phyloP scores from a whole-genome alignment of 2,888 invertebrate species.

The Leptogaster cylindrica region DNA sequence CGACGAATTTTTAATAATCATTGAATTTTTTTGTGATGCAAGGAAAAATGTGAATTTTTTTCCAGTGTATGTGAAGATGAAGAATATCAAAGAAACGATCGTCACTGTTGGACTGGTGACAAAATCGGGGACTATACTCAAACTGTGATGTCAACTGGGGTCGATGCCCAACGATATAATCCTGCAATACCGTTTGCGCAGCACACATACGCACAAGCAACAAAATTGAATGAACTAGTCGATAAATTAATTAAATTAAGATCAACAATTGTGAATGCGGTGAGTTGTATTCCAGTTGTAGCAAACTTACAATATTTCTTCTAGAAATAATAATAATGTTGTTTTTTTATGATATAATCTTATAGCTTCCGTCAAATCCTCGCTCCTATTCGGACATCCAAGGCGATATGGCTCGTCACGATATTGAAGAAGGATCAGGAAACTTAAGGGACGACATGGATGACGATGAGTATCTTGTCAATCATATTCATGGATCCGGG shows the following conservation, averaged over 20 bases:
- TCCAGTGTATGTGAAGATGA: constrained; percentile 60
- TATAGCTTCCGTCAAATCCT: constrained; percentile 55
- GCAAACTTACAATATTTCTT: background rate
- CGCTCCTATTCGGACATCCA: constrained; percentile 59
- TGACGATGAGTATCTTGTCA: constrained; percentile 56
- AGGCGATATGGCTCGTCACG: constrained; percentile 60
- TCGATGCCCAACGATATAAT: constrained; percentile 60
- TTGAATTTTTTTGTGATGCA: background rate
- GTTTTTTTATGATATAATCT: constrained; percentile 16
- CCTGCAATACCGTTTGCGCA: constrained; percentile 60
- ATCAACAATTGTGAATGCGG: constrained; percentile 59
- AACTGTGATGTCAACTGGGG: constrained; percentile 56
- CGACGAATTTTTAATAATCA: background rate
- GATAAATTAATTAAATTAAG: constrained; percentile 61
- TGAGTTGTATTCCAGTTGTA: constrained; percentile 50
- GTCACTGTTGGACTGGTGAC: constrained; percentile 61
- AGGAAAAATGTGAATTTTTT: constrained; percentile 21
- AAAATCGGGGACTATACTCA: constrained; percentile 60
- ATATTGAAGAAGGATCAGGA: constrained; percentile 58
- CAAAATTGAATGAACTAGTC: constrained; percentile 58
- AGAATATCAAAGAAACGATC: constrained; percentile 57
- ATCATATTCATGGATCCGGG: constrained; percentile 59
- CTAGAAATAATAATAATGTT: background rate
- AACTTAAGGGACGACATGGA: constrained; percentile 56
- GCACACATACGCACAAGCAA: constrained; percentile 53